Percentiles rank a stretch among this genome's conserved stretches.
These are phyloP conservation scores for Cremastinae sp. DNA, from an alignment of 2,888 invertebrate genomes.

Conservation along the genomic window DNA sequence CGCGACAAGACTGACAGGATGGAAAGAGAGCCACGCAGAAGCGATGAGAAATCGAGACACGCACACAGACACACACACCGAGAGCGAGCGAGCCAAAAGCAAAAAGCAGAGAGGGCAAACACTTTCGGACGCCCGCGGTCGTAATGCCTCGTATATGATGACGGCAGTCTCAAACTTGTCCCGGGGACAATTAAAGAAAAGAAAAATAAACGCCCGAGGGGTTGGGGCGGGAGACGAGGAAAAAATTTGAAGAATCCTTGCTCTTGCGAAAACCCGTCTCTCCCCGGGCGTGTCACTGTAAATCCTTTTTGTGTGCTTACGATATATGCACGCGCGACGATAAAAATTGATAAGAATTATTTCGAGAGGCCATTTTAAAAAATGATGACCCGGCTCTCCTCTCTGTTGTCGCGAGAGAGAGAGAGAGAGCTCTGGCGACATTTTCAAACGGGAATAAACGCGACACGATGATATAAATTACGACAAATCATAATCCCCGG, in stretches of 20 bases:
- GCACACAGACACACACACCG: too few relatives aligned
- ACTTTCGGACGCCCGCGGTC: conserved; percentile 49
- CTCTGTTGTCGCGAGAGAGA: too few relatives aligned
- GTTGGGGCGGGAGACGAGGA: too few relatives aligned
- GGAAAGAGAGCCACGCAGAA: conserved; percentile 41
- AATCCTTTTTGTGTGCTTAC: conserved; percentile 41
- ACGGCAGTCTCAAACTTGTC: conserved; percentile 16
- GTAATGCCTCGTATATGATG: conserved; percentile 42
- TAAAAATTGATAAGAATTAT: conserved; percentile 53
- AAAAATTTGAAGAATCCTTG: conserved; percentile 5
- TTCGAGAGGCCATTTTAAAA: neutral
- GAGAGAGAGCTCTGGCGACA: too few relatives aligned
- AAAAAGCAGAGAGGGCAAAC: conserved; percentile 6
- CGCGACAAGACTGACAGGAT: conserved; percentile 56
- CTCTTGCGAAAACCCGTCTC: neutral
- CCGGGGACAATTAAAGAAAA: conserved; percentile 14
- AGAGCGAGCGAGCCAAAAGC: neutral
- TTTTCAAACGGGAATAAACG: conserved; percentile 17
- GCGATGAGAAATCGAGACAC: conserved; percentile 48
- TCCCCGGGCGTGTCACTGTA: conserved; percentile 17
- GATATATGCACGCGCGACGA: too few relatives aligned
- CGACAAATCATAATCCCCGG: conserved; percentile 20
- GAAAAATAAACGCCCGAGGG: conserved; percentile 8
- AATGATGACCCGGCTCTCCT: neutral
- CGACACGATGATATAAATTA: conserved; percentile 22